Evolutionary conservation across 1,140 invertebrate species (phyloP), one percentile per base, ranked within the genome.

Genomic region (Pemphigus obesinymphae): DNA sequence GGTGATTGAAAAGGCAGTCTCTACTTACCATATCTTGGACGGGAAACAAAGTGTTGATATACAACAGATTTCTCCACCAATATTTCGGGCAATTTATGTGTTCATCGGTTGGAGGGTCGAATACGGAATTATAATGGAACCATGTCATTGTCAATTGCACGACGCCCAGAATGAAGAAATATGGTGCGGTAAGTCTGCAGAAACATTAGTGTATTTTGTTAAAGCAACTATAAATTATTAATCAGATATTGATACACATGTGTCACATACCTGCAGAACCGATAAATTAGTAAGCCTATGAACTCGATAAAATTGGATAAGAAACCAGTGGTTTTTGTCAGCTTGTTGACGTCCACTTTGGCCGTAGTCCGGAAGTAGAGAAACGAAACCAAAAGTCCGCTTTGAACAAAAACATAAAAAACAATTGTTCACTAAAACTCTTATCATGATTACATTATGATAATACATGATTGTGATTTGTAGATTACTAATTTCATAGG

Each of bases 31-130:
- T 95, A 87, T 95, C 91, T 61, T 94, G 91, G n/a, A 93, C 92
- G 0, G 94, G 93, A 85, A 93, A 95, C 13, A 94, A 87, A 0
- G 94, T 95, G 85, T 95, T 95, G 84, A 95, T 94, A 84, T 94
- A 95, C 0, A 95, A 88, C 10, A 94, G 87, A 87, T 95, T 95
- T 70, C 94, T 90, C 94, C 94, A 95, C 94, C 94, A 95, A 86
- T 94, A 95, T 83, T 93, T 90, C 2, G 92, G 92, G 85, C 94
- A 95, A 85, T 93, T 95, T 23, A 91, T 88, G 85, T 95, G 92
- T 86, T 95, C 94, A 83, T 90, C 89, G 0, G 93, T 92, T 0
- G 93, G 93, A 1, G 93, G 92, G 85, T 94, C 94, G 85, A 95
- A 95, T 26, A 95, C 90, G 0, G 93, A 93, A 87, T 95, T 94